Evolutionary conservation across 2,113 vertebrate species (phyloP), one percentile per base, ranked within the genome.

Genomic region (Spheniscus mendiculus): DNA sequence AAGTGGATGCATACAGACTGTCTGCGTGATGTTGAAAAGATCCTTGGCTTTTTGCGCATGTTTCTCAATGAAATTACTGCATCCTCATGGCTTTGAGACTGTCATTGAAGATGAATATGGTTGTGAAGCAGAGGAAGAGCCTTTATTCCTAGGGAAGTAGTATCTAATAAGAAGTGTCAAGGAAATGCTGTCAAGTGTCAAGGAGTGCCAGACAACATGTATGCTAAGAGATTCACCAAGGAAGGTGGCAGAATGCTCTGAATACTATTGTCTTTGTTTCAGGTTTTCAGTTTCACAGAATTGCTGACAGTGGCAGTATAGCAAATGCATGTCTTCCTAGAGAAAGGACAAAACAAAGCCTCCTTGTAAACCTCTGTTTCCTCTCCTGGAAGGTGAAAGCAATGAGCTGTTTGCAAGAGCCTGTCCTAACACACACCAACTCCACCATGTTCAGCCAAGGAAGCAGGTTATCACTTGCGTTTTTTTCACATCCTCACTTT

Each of bases 111-210:
- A 69, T n/a, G 81, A 62, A 19, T 90, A 53, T 20, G 47, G 25
- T 30, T 93, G 92, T 36, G 96, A 93, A 69, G 83, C 78, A 36
- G 66, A 55, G 32, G 73, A 20, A 27, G 74, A 79, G 34, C 83
- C 82, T 70, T 96, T 98, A 74, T 73, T 98, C 93, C 98, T 95
- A 62, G 97, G 96, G 76, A 97, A 98, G 78, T 98, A 98, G 3
- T 98, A 98, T 93, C 98, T 98, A 95, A 69, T 44, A 82, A 83
- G 26, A 53, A 91, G 3, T 2, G 96, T 98, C 87, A 98, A 98
- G 97, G 97, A 98, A 96, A 82, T 32, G 47, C 15, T 74, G 30
- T 36, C 19, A 80, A 55, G 29, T 45, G 62, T 69, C 81, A 95
- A 80, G 50, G 52, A 91, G 40, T 55, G 73, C 55, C 34, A 96